Evolutionary conservation across 2,888 invertebrate genomes (phyloP).

Genomic region (Scelioninae gen. 1): DNA sequence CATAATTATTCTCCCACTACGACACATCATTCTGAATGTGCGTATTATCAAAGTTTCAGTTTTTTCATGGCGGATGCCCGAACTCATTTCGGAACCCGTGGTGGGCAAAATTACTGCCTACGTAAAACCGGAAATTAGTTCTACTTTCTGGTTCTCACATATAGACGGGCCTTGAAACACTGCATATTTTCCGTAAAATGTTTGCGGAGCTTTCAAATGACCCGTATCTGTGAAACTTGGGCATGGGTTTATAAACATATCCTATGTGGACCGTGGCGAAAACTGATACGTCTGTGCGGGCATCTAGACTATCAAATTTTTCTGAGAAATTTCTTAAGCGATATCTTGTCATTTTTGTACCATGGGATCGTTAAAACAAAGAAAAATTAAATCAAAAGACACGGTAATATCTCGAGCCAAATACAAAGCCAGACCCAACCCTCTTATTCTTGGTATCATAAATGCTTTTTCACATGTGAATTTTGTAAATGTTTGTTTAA

Average conservation of each 20-base stretch:
- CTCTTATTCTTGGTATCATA: no score
- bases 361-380: neutral
- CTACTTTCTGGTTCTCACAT: slow-evolving; percentile 60
- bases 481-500: no score
- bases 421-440: no score
- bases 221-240: slow-evolving; percentile 61
- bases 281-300: slow-evolving; percentile 77
- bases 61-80: slow-evolving; percentile 50
- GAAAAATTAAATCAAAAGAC: no score
- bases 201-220: slow-evolving; percentile 54
- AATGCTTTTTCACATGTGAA: no score
- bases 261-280: slow-evolving; percentile 56
- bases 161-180: slow-evolving; percentile 35
- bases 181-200: slow-evolving; percentile 58
- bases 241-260: slow-evolving; percentile 38
- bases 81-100: slow-evolving; percentile 50
- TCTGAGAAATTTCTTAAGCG: slow-evolving; percentile 3
- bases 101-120: slow-evolving; percentile 56
- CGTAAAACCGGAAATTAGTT: slow-evolving; percentile 62
- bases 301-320: slow-evolving; percentile 73
- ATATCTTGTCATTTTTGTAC: slow-evolving; percentile 13
- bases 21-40: slow-evolving; percentile 34
- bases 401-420: no score
- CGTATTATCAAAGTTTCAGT: slow-evolving; percentile 57
- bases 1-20: slow-evolving; percentile 41